These are phyloP conservation scores for Deilephila elpenor DNA, from an alignment of 2,888 invertebrate species.

Conservation along the genomic window DNA sequence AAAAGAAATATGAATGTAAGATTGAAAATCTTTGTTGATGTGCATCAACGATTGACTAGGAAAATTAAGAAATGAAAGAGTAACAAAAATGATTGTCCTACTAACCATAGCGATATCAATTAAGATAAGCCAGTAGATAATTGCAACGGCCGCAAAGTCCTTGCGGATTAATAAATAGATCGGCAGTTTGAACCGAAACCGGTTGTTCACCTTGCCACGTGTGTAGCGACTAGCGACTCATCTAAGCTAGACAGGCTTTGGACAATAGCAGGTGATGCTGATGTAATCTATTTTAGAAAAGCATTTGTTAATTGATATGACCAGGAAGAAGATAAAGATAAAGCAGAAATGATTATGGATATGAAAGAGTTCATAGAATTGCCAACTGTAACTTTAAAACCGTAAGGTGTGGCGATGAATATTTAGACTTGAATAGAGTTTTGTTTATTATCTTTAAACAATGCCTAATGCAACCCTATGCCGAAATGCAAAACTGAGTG, in stretches of 20 bases:
- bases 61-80: background rate
- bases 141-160: constrained; percentile 44
- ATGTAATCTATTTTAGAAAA: constrained; percentile 1
- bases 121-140: constrained; percentile 34
- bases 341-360: background rate
- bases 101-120: background rate
- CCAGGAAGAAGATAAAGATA: background rate
- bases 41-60: background rate
- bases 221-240: background rate
- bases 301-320: background rate
- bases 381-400: too few relatives aligned
- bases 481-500: too few relatives aligned
- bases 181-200: background rate
- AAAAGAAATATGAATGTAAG: too few relatives aligned
- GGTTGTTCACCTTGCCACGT: constrained; percentile 11
- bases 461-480: too few relatives aligned
- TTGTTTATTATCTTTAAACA: too few relatives aligned
- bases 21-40: too few relatives aligned
- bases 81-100: background rate
- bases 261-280: constrained; percentile 13
- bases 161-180: constrained; percentile 56
- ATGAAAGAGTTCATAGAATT: too few relatives aligned
- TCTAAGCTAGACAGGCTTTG: background rate
- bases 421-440: too few relatives aligned
- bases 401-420: too few relatives aligned